Evolutionary conservation across 2,888 invertebrate species (phyloP).

Genomic region (Pyralis farinalis): DNA sequence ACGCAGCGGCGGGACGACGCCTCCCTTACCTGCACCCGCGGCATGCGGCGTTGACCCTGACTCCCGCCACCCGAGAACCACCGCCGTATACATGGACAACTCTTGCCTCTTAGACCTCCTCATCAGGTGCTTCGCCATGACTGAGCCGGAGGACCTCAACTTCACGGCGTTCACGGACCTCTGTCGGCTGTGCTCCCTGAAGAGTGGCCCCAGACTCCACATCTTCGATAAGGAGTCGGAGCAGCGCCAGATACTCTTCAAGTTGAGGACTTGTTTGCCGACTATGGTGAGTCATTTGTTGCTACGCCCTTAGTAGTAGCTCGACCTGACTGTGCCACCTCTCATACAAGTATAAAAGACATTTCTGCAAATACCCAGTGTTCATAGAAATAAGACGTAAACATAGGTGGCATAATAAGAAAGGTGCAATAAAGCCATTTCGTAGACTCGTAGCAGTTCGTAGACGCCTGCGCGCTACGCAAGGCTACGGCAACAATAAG

Average conservation of each 20-base stretch:
- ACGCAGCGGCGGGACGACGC: slow-evolving; percentile 77
- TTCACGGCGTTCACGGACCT: slow-evolving; percentile 85
- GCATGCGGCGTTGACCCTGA: slow-evolving; percentile 70
- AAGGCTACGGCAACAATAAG: slow-evolving; percentile 42
- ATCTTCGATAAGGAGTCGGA: slow-evolving; percentile 87
- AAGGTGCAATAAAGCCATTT: slow-evolving; percentile 31
- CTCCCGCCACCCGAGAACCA: slow-evolving; percentile 69
- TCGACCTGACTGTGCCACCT: not conserved
- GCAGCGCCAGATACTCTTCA: slow-evolving; percentile 85
- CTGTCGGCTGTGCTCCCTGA: slow-evolving; percentile 86
- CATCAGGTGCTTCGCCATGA: slow-evolving; percentile 82
- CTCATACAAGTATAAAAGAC: no score
- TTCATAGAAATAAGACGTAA: not conserved
- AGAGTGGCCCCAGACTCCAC: slow-evolving; percentile 85
- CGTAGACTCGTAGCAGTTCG: slow-evolving; percentile 50
- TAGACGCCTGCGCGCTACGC: slow-evolving; percentile 73
- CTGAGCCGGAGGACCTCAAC: slow-evolving; percentile 85
- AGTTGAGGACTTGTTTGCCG: slow-evolving; percentile 85
- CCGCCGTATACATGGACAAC: slow-evolving; percentile 80
- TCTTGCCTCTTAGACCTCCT: slow-evolving; percentile 81
- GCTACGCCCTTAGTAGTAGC: no score
- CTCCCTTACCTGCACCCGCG: slow-evolving; percentile 69
- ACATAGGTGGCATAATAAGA: slow-evolving; percentile 13
- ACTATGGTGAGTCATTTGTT: slow-evolving; percentile 80
- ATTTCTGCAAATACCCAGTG: no score